A percentile compares a stretch with the other conserved stretches of the same genome.
These are phyloP conservation scores for Macaria notata DNA, from an alignment of 2,888 invertebrate genomes.

Conservation along the genomic window DNA sequence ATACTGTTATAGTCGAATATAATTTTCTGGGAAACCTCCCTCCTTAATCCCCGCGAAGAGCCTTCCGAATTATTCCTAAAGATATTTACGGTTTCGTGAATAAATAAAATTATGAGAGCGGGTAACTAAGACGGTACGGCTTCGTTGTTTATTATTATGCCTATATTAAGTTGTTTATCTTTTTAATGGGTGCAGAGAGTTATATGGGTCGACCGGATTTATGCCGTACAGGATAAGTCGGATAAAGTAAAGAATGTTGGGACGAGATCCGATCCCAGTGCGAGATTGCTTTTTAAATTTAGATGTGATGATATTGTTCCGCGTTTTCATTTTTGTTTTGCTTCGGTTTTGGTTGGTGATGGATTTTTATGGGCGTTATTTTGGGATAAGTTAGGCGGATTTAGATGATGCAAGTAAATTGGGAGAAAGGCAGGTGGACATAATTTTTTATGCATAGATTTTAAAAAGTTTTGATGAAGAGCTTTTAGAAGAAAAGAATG, in stretches of 20 bases:
- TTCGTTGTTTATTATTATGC: slow-evolving; percentile 78
- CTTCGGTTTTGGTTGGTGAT: slow-evolving; percentile 36
- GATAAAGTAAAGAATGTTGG: slow-evolving; percentile 70
- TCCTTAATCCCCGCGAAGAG: slow-evolving; percentile 80
- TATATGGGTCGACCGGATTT: slow-evolving; percentile 77
- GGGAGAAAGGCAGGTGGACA: too few relatives aligned
- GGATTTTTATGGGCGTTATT: slow-evolving; percentile 25
- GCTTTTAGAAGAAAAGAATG: too few relatives aligned
- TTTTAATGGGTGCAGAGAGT: slow-evolving; percentile 77
- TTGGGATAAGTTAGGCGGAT: slow-evolving; percentile 6
- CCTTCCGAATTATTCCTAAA: slow-evolving; percentile 79
- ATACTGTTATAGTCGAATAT: slow-evolving; percentile 82
- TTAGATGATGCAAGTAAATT: background rate
- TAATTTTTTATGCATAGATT: too few relatives aligned
- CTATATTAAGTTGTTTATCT: slow-evolving; percentile 82
- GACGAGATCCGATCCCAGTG: slow-evolving; percentile 61
- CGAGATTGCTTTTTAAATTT: slow-evolving; percentile 79
- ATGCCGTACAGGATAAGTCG: slow-evolving; percentile 71
- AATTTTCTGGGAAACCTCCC: slow-evolving; percentile 80
- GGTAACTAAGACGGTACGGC: slow-evolving; percentile 67
- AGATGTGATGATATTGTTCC: slow-evolving; percentile 71
- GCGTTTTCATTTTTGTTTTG: slow-evolving; percentile 45
- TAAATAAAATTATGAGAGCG: slow-evolving; percentile 80
- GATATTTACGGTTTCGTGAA: slow-evolving; percentile 81
- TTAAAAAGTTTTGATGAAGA: too few relatives aligned